Evolutionary conservation across 2,113 vertebrate species (phyloP).

Genomic region (Stercorarius parasiticus): DNA sequence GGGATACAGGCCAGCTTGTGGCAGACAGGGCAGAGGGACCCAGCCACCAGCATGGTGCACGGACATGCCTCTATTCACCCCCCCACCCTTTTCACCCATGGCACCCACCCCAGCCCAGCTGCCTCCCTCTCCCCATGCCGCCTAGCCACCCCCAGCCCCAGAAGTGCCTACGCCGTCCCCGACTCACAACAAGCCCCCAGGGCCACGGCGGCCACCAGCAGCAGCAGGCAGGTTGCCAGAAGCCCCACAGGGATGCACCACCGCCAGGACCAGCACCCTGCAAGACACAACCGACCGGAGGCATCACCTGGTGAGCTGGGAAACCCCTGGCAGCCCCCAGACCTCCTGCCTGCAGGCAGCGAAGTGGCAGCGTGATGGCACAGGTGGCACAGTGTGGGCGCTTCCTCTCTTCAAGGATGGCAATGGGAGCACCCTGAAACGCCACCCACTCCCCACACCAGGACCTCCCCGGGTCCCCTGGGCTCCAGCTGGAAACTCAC

Average conservation of each 20-base stretch:
- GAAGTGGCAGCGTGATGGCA: neutral
- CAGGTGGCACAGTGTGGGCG: rapidly evolving
- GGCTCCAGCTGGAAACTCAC: neutral
- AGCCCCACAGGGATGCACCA: neutral
- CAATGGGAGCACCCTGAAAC: neutral
- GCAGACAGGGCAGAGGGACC: neutral
- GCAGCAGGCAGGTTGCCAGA: neutral
- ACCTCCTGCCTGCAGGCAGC: neutral
- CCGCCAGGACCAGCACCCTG: neutral
- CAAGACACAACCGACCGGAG: neutral
- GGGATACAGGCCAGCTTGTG: neutral
- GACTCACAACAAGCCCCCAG: slow-evolving; percentile 28
- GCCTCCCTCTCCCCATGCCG: neutral
- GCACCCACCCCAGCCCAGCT: neutral
- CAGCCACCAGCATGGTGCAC: rapidly evolving
- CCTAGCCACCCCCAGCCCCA: neutral
- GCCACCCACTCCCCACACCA: neutral
- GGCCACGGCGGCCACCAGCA: neutral
- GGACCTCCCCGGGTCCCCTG: rapidly evolving
- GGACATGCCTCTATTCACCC: neutral
- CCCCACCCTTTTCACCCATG: rapidly evolving
- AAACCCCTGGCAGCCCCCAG: neutral
- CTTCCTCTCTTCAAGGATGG: neutral
- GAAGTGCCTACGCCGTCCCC: neutral
- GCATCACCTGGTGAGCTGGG: neutral